Conservation (phyloP, 2,113 vertebrate species). For the Sander vitreus region DNA sequence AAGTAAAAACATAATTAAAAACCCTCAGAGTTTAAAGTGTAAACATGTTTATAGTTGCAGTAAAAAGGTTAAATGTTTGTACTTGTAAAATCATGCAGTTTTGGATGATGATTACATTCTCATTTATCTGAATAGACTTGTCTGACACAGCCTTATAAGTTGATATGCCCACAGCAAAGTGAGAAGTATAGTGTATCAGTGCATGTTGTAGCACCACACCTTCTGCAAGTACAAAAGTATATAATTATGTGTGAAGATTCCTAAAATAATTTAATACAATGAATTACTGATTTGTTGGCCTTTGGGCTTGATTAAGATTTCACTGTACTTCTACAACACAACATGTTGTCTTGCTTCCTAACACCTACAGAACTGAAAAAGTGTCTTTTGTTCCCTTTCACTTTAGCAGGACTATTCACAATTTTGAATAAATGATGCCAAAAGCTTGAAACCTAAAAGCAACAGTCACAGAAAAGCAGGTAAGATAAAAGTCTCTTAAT, state of each 20-base stretch:
- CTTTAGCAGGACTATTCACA: neutral
- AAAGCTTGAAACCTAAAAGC: no score
- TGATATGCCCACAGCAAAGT: constrained; percentile 34
- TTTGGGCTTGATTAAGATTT: constrained; percentile 29
- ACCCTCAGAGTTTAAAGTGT: neutral
- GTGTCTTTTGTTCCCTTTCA: neutral
- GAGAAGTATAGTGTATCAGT: constrained; percentile 9
- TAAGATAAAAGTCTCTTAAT: no score
- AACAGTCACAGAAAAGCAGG: no score
- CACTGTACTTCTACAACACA: neutral
- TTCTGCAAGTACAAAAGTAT: constrained; percentile 18
- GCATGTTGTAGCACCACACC: constrained; percentile 58
- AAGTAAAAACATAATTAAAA: neutral
- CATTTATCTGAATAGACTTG: constrained; percentile 48
- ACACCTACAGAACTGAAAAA: neutral
- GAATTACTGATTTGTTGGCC: constrained; percentile 31
- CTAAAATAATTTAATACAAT: constrained; percentile 45
- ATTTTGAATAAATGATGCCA: no score
- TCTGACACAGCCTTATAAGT: constrained; percentile 36
- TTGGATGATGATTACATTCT: constrained; percentile 48
- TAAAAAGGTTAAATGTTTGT: constrained; percentile 43
- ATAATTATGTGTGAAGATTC: constrained; percentile 50
- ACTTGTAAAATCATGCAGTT: constrained; percentile 12
- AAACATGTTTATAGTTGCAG: constrained; percentile 7
- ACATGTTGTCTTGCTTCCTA: neutral